phyloP scores from a whole-genome alignment of 2,113 vertebrate genomes.

The Brachypteracias leptosomus region DNA sequence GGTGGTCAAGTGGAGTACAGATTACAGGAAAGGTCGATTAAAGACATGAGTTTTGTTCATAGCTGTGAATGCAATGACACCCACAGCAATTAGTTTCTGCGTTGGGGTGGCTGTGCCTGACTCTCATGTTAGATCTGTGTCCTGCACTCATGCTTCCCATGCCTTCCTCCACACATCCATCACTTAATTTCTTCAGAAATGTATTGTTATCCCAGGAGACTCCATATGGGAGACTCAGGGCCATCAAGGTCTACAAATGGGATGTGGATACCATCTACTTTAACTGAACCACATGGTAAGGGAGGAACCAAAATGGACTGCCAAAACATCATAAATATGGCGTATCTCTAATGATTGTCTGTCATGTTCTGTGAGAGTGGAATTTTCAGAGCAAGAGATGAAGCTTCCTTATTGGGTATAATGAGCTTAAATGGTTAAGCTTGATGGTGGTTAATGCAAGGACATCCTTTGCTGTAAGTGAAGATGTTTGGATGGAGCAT shows the following conservation, averaged over 20 bases:
- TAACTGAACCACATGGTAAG: neutral
- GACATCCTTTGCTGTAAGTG: neutral
- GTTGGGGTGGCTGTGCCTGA: neutral
- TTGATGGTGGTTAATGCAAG: neutral
- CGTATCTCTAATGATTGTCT: neutral
- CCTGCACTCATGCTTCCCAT: neutral
- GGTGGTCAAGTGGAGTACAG: neutral
- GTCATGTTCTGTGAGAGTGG: neutral
- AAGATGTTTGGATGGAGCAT: neutral
- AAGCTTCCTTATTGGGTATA: neutral
- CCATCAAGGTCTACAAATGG: neutral
- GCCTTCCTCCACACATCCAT: rapidly evolving
- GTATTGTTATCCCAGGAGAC: neutral
- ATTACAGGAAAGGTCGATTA: neutral
- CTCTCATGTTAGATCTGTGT: neutral
- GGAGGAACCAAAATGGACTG: neutral
- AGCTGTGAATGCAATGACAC: neutral
- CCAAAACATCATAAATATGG: neutral
- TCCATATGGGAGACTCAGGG: neutral
- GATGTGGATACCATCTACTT: neutral
- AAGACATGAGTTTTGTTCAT: neutral
- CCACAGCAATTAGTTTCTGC: neutral
- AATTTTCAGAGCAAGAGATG: neutral
- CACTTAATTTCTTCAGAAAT: neutral
- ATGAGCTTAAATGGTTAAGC: neutral